Evolutionary conservation across 1,140 invertebrate genomes (phyloP), one percentile per base, ranked within the genome.

Genomic region (Heliconius hermathena): DNA sequence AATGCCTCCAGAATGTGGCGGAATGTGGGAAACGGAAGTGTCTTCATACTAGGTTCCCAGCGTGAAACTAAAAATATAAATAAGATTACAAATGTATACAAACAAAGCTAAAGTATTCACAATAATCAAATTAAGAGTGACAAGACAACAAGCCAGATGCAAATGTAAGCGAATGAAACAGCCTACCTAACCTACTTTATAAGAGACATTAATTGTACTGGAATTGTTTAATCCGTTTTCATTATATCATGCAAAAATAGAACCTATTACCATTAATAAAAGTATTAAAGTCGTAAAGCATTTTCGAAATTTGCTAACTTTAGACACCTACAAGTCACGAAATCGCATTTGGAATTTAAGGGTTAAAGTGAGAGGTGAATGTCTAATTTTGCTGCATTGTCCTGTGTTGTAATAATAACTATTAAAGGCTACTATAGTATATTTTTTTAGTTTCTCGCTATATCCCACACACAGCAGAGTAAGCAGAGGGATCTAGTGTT

Each of bases 111-210:
- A 72, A 72, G 0, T 20, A 41, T 72, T 72, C 3, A 72, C 22
- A 72, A 29, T 74, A 74, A 33, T 57, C 81, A 81, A 49, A 76
- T 79, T 71, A 73, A 76, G 1, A 26, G 20, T 22, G 26, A 74
- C 73, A 74, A 74, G 46, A 74, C 46, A 74, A 57, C 52, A 74
- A 20, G 70, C 46, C 46, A 72, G 57, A 80, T 81, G 75, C 57
- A 74, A 77, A 81, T 81, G 71, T 29, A 66, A 66, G 60, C 22
- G 20, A 74, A 73, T 71, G 73, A n/a, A 38, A 71, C 66, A 57
- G 74, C 71, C 71, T 70, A 73, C 71, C 74, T 80, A 80, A 80
- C 79, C 79, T 81, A 81, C 54, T 74, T 81, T 74, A 66, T 49
- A 77, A 80, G 49, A 54, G 52, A 57, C 70, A 49, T 74, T 75